These are phyloP conservation scores for Uropsilus gracilis DNA, from an alignment of 2,113 vertebrate genomes.

Conservation along the genomic window DNA sequence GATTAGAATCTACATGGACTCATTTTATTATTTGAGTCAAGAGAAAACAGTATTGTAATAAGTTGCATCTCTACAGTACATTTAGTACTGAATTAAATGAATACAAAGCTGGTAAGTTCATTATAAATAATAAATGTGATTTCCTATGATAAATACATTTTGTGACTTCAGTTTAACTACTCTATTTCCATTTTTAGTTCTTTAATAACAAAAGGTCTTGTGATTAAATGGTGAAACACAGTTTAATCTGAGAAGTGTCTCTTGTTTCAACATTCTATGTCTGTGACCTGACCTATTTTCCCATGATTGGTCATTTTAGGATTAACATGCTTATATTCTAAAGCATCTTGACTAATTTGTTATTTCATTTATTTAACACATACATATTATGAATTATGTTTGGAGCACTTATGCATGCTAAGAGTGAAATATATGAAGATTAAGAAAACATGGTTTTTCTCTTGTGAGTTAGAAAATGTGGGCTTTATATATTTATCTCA, in stretches of 20 bases:
- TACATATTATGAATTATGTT: background rate
- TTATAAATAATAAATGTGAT: slow-evolving; percentile 17
- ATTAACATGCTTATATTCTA: background rate
- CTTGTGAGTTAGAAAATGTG: background rate
- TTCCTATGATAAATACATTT: background rate
- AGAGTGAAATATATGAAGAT: background rate
- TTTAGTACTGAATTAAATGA: slow-evolving; percentile 11
- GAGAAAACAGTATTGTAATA: background rate
- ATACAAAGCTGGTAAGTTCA: background rate
- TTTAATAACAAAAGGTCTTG: background rate
- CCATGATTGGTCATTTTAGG: background rate
- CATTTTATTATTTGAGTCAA: background rate
- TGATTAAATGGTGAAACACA: background rate
- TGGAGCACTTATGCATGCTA: background rate
- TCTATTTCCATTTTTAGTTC: background rate
- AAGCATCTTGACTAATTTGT: background rate
- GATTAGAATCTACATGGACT: background rate
- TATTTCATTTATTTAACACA: background rate
- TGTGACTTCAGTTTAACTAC: background rate
- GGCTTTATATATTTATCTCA: background rate
- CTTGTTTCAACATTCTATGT: background rate
- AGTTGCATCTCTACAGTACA: background rate
- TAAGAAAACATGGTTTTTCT: background rate
- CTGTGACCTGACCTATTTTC: background rate
- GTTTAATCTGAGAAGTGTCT: background rate